phyloP scores from a whole-genome alignment of 2,888 invertebrate genomes.

The Endotricha flammealis region DNA sequence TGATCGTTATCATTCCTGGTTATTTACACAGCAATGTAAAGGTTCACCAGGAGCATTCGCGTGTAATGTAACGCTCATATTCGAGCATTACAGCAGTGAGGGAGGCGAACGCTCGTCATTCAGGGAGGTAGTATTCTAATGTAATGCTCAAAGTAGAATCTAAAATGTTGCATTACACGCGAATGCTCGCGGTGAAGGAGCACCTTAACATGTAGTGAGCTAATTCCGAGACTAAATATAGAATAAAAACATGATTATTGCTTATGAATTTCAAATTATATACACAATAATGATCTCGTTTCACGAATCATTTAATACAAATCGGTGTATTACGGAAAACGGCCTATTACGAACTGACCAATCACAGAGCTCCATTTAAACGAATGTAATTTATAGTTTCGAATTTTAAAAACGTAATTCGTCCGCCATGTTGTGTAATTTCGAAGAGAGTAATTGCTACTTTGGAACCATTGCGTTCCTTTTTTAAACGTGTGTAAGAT shows the following conservation, averaged over 20 bases:
- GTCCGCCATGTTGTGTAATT: conserved; percentile 64
- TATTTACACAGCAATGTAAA: too few species aligned
- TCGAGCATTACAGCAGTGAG: too few species aligned
- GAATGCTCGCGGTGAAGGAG: too few species aligned
- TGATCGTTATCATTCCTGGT: too few species aligned
- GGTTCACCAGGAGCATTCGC: neutral
- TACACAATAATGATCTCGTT: conserved; percentile 50
- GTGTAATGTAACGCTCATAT: too few species aligned
- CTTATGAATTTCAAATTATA: conserved; percentile 39
- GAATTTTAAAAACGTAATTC: conserved; percentile 60
- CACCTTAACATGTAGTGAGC: too few species aligned
- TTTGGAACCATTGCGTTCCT: conserved; percentile 42
- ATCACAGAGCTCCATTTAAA: conserved; percentile 53
- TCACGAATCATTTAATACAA: conserved; percentile 71
- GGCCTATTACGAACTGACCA: conserved; percentile 56
- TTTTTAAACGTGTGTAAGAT: conserved; percentile 27
- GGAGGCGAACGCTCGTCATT: too few species aligned
- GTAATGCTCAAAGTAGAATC: too few species aligned
- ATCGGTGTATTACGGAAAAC: conserved; percentile 67
- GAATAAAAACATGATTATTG: conserved; percentile 32
- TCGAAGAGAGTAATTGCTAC: conserved; percentile 56
- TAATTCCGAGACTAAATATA: conserved; percentile 19
- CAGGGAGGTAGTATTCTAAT: too few species aligned
- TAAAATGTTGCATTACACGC: too few species aligned
- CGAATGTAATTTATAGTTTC: conserved; percentile 65